Percentiles rank a stretch among this genome's conserved stretches.
Conservation (phyloP, 2,113 vertebrate species). For the Paralichthys olivaceus region DNA sequence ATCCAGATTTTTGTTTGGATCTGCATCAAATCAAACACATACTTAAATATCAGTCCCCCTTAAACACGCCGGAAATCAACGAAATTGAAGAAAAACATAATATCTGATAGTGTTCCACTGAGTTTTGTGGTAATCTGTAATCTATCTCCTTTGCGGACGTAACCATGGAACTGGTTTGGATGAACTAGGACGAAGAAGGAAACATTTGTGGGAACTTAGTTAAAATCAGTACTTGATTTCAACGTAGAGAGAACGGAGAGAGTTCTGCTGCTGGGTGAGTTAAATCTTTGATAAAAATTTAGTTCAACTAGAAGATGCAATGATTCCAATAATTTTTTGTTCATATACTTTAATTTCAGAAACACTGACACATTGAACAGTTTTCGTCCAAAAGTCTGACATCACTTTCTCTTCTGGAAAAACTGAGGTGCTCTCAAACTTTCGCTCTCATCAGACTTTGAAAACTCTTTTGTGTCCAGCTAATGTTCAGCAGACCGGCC, state of each 20-base stretch:
- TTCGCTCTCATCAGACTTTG: constrained; percentile 16
- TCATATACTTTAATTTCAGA: not conserved
- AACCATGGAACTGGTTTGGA: not conserved
- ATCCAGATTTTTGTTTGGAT: too few relatives aligned
- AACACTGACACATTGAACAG: not conserved
- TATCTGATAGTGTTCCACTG: too few relatives aligned
- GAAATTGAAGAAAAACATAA: too few relatives aligned
- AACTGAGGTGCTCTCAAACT: not conserved
- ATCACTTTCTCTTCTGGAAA: not conserved
- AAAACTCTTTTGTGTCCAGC: constrained; percentile 8
- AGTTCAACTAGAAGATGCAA: not conserved
- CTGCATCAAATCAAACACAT: too few relatives aligned
- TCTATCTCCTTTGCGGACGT: too few relatives aligned
- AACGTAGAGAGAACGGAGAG: not conserved
- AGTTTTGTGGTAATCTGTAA: too few relatives aligned
- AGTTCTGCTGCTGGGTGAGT: not conserved
- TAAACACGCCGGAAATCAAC: too few relatives aligned
- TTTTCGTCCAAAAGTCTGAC: not conserved
- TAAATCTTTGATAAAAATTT: not conserved
- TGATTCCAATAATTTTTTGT: not conserved
- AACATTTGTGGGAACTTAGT: not conserved
- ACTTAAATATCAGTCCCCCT: too few relatives aligned
- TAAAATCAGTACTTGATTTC: not conserved
- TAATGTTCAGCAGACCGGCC: constrained; percentile 8
- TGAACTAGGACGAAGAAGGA: not conserved